These are phyloP conservation scores for Lasiurus borealis DNA, from an alignment of 2,113 vertebrate species.

Conservation along the genomic window DNA sequence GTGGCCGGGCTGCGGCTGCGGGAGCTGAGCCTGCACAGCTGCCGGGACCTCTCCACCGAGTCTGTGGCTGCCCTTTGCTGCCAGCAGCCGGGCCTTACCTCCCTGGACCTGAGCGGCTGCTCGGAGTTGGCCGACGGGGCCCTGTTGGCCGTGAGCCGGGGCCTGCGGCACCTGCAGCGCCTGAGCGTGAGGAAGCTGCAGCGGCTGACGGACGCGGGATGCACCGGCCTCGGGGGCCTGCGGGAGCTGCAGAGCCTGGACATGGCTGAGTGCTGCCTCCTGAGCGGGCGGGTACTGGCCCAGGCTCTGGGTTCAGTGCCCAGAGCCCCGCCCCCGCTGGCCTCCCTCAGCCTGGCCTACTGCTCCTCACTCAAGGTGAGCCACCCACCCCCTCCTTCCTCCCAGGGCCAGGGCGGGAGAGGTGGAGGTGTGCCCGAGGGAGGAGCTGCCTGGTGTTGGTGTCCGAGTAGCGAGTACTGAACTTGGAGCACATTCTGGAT, in stretches of 20 bases:
- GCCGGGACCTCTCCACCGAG: conserved; percentile 90
- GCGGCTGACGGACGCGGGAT: conserved; percentile 87
- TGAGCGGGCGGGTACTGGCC: conserved; percentile 87
- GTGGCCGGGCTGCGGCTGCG: conserved; percentile 86
- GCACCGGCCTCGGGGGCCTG: conserved; percentile 85
- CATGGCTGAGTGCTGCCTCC: conserved; percentile 89
- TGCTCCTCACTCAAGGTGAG: conserved; percentile 91
- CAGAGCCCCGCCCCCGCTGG: conserved; percentile 75
- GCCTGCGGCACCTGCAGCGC: conserved; percentile 82
- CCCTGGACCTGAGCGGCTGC: conserved; percentile 90
- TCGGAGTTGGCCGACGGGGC: conserved; percentile 88
- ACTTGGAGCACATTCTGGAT: not conserved
- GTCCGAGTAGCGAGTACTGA: not conserved
- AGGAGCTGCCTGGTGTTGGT: not conserved
- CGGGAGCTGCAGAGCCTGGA: conserved; percentile 85
- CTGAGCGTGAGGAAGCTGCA: conserved; percentile 87
- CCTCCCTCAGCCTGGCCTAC: conserved; percentile 88
- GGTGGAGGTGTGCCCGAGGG: not conserved
- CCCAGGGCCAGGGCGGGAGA: not conserved
- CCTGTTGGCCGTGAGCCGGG: conserved; percentile 80
- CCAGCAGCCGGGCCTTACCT: conserved; percentile 87
- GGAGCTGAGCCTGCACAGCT: conserved; percentile 88
- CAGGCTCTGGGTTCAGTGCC: conserved; percentile 79
- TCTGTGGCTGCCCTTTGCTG: conserved; percentile 87
- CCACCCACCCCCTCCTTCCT: not conserved